A percentile compares a stretch with the other conserved stretches of the same genome.
Evolutionary conservation across 2,113 vertebrate genomes (phyloP).

Genomic region (Orientallactaga bullata): DNA sequence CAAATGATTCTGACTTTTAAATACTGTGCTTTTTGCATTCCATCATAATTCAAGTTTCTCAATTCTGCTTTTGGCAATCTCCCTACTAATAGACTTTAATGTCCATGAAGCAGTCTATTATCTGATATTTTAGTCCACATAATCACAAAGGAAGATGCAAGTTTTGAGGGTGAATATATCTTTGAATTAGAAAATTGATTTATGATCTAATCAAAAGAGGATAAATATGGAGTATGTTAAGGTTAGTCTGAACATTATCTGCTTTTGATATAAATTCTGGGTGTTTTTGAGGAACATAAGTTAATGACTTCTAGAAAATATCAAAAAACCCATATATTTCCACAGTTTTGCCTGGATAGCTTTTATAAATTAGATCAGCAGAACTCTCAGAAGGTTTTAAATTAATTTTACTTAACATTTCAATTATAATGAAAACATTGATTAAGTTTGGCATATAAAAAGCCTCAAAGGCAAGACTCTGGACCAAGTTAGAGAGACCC

Average conservation of each 20-base stretch:
- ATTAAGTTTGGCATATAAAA: constrained; percentile 62
- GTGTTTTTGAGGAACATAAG: constrained; percentile 56
- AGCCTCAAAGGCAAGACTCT: constrained; percentile 31
- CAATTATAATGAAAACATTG: constrained; percentile 63
- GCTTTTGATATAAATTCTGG: constrained; percentile 47
- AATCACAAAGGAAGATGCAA: constrained; percentile 5
- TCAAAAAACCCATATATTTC: constrained; percentile 50
- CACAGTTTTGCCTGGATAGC: constrained; percentile 60
- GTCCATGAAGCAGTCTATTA: constrained; percentile 15
- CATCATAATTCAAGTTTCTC: not conserved
- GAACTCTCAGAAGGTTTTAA: constrained; percentile 47
- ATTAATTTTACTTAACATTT: constrained; percentile 73
- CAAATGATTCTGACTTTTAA: constrained; percentile 20
- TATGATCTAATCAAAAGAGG: constrained; percentile 47
- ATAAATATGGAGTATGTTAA: constrained; percentile 39
- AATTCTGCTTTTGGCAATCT: not conserved
- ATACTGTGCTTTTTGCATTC: not conserved
- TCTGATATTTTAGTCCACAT: not conserved
- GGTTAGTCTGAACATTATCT: constrained; percentile 36
- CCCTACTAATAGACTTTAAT: constrained; percentile 24
- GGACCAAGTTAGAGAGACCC: constrained; percentile 36
- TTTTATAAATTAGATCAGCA: constrained; percentile 65
- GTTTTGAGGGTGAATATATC: constrained; percentile 56
- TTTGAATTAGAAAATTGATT: constrained; percentile 59
- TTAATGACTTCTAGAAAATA: constrained; percentile 64